Percentiles rank a stretch among this genome's conserved stretches.
phyloP scores from a whole-genome alignment of 2,797 vertebrate species.

The Lithobates pipiens region DNA sequence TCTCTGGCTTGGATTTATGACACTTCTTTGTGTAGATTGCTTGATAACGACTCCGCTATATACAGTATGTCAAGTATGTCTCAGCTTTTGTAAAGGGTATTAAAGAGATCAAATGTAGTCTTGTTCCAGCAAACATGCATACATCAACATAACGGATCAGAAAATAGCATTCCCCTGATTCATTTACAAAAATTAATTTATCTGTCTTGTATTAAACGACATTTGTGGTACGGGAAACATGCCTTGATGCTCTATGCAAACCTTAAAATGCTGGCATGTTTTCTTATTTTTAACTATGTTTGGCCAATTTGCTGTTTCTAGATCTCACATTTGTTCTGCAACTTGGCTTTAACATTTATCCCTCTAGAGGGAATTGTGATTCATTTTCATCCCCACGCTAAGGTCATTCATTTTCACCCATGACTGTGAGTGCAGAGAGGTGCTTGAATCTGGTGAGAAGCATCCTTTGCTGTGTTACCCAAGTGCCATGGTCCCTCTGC shows the following conservation, averaged over 20 bases:
- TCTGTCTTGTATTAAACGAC: neutral
- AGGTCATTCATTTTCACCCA: neutral
- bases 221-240: neutral
- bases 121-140: neutral
- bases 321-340: neutral
- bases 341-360: neutral
- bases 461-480: too few relatives aligned
- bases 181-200: neutral
- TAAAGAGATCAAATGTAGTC: neutral
- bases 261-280: neutral
- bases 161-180: neutral
- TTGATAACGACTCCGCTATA: constrained; percentile 1
- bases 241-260: neutral
- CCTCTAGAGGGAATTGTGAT: too few relatives aligned
- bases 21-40: constrained; percentile 16
- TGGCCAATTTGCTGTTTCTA: neutral
- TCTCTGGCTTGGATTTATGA: constrained; percentile 1
- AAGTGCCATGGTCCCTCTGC: constrained; percentile 14
- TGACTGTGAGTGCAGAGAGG: neutral
- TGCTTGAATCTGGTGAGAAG: neutral
- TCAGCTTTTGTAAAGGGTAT: neutral
- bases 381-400: too few relatives aligned
- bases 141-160: neutral
- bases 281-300: neutral
- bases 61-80: constrained; percentile 23